Percentiles rank a stretch among this genome's conserved stretches.
phyloP scores from a whole-genome alignment of 2,113 vertebrate genomes.

The Cyprichromis sp. region DNA sequence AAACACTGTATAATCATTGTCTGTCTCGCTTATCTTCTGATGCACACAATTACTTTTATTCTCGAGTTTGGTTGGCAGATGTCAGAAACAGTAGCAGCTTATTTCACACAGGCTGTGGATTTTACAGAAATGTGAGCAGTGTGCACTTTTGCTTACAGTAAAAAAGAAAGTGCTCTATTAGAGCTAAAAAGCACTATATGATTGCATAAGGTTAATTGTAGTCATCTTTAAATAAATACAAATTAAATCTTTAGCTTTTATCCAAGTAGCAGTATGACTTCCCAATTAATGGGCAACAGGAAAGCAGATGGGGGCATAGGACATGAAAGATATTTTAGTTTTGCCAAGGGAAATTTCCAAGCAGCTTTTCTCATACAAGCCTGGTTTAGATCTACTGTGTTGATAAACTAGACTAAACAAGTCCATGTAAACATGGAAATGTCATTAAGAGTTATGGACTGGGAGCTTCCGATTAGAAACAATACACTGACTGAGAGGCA shows the following conservation, averaged over 20 bases:
- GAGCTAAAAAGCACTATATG: not conserved
- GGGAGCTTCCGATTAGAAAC: not conserved
- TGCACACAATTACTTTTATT: not conserved
- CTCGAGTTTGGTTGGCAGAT: not conserved
- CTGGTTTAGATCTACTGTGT: not conserved
- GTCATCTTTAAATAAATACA: not conserved
- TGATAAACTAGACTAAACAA: not conserved
- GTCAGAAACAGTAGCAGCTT: not conserved
- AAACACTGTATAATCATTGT: not conserved
- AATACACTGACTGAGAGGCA: not conserved
- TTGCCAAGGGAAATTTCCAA: not conserved
- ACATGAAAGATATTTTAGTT: not conserved
- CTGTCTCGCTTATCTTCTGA: not conserved
- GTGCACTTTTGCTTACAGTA: not conserved
- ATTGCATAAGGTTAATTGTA: not conserved
- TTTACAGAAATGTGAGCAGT: not conserved
- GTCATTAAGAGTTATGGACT: not conserved
- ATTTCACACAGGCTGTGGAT: not conserved
- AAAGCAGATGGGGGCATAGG: not conserved
- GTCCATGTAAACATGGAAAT: not conserved
- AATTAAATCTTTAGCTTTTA: not conserved
- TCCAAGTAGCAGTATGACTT: not conserved
- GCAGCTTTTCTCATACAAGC: not conserved
- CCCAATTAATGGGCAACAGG: not conserved
- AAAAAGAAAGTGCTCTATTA: not conserved